Conservation (phyloP, 2,797 vertebrate species). For the Neostethus bicornis region DNA sequence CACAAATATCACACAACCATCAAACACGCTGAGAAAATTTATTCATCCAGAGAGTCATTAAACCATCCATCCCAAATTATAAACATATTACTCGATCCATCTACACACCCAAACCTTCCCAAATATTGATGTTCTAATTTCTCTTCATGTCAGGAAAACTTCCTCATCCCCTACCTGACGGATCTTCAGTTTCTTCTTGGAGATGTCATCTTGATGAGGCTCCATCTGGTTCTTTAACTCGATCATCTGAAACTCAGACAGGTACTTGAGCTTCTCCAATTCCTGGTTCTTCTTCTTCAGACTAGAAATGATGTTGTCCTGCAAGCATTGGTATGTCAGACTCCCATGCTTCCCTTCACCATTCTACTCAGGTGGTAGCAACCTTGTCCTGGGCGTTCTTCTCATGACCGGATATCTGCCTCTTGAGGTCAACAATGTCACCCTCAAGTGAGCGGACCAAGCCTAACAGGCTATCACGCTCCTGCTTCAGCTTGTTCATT, state of each 20-base stretch:
- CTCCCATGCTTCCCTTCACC: too few species aligned
- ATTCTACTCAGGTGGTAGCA: background rate
- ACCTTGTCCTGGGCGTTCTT: conserved; percentile 91
- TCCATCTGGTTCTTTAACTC: conserved; percentile 87
- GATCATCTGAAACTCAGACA: conserved; percentile 85
- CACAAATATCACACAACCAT: conserved; percentile 1
- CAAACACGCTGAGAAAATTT: too few species aligned
- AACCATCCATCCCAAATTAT: too few species aligned
- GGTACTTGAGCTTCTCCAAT: conserved; percentile 87
- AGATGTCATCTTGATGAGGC: conserved; percentile 85
- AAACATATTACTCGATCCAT: too few species aligned
- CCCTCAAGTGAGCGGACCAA: conserved; percentile 87
- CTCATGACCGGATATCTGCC: conserved; percentile 85
- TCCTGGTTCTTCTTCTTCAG: conserved; percentile 88
- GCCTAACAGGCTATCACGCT: conserved; percentile 84
- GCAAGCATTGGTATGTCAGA: conserved; percentile 2
- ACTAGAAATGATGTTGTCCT: conserved; percentile 85
- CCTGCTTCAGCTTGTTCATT: conserved; percentile 81
- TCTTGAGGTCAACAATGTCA: conserved; percentile 85
- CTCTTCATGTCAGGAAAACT: too few species aligned
- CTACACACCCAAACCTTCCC: conserved; percentile 5
- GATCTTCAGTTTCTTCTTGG: conserved; percentile 84
- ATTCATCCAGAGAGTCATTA: too few species aligned
- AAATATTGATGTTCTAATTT: too few species aligned
- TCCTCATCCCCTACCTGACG: too few species aligned